Evolutionary conservation across 2,113 vertebrate species (phyloP).

Genomic region (Charina bottae): DNA sequence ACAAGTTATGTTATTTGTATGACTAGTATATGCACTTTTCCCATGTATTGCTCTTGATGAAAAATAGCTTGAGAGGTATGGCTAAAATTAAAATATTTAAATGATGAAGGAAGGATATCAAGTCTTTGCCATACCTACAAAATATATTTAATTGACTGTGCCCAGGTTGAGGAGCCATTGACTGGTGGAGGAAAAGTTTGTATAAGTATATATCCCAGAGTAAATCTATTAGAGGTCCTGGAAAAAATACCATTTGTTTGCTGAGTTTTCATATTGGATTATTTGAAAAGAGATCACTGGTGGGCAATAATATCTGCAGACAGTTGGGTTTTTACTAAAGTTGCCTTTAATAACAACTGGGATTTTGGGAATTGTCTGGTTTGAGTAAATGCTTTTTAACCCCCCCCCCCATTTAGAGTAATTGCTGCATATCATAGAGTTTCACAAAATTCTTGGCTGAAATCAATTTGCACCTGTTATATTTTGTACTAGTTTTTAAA

Average conservation of each 20-base stretch:
- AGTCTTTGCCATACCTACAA: constrained; percentile 10
- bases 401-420: background rate
- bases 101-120: background rate
- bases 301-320: background rate
- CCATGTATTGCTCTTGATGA: background rate
- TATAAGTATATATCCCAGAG: background rate
- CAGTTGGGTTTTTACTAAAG: background rate
- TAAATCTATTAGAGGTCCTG: background rate
- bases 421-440: background rate
- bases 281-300: background rate
- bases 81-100: background rate
- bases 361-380: constrained; percentile 19
- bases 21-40: background rate
- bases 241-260: background rate
- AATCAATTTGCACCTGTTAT: background rate
- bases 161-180: background rate
- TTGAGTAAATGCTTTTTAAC: background rate
- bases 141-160: background rate
- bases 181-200: background rate
- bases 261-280: background rate
- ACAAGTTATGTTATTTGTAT: fast-evolving
- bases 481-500: background rate
- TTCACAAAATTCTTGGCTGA: background rate
- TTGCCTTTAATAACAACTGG: background rate
- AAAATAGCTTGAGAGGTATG: background rate